Conservation (phyloP, 2,113 vertebrate genomes). For the Calypte anna region DNA sequence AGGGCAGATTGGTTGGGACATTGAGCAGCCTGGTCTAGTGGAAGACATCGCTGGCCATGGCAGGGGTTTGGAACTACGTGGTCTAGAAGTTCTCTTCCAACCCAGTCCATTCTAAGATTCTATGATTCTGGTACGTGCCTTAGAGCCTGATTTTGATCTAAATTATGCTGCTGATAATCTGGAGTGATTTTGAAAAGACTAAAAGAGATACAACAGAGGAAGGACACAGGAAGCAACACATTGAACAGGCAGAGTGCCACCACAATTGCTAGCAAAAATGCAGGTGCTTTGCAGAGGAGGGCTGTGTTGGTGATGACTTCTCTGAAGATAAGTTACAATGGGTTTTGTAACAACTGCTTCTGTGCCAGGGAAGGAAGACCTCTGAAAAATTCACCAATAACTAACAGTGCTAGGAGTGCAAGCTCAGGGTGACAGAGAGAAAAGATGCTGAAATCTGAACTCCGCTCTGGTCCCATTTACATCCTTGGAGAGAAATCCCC, state of each 20-base stretch:
- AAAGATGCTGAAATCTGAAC: neutral
- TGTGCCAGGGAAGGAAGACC: neutral
- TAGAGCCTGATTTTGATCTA: neutral
- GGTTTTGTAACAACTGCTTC: neutral
- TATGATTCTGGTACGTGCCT: neutral
- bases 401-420: neutral
- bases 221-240: neutral
- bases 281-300: neutral
- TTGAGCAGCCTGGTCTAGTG: too few species aligned
- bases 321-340: neutral
- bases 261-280: neutral
- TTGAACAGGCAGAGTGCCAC: neutral
- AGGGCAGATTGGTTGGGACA: too few species aligned
- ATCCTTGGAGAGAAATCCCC: neutral
- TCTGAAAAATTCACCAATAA: neutral
- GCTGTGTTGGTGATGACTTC: neutral
- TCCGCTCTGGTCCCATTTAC: neutral
- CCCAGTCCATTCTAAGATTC: too few species aligned
- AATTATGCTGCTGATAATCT: neutral
- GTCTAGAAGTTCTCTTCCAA: too few species aligned
- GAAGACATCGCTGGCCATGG: too few species aligned
- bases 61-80: too few species aligned
- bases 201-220: neutral
- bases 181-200: neutral
- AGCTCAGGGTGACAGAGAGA: neutral